Base-by-base conservation (phyloP, 64 coral and sea anemone genomes). In the Orbicella faveolata region DNA sequence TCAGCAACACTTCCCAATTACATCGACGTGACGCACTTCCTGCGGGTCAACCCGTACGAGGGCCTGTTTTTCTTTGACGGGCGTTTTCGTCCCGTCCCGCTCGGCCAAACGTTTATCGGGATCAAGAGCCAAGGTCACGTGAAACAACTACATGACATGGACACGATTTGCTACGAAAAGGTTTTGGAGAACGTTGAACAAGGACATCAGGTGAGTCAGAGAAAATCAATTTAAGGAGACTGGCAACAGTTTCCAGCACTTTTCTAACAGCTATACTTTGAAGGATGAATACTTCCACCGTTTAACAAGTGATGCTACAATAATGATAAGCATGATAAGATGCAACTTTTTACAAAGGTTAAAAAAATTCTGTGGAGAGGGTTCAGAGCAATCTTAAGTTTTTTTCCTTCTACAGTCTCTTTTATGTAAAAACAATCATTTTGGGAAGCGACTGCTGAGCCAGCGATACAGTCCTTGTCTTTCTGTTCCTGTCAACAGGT, bases 1-100 rank as follows among this genome's bases (percentile, higher is more conserved):
- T 99, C 96, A 13, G 96, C 96, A n/a, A 99, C 96, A 44, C 85
- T 99, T 36, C 96, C 96, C 2, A 99, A 99, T 81, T 99, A 95
- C 68, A 75, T 93, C 12, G 96, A 99, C 75, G 96, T 99, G 34
- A 94, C 96, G 4, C 51, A 82, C 52, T 99, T 99, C 21, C 75
- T 99, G 34, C 72, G 94, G 6, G 96, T 99, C 21, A 95, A 88
- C 66, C 94, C 91, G 1, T 86, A 91, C 59, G 83, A 95, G 35
- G 96, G 96, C 6, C 88, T 99, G 62, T 99, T 99, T 72, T 94
- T 95, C 87, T 99, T 99, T 80, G 96, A 99, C 64, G 90, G 90
- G 33, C 90, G 96, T 20, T 96, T 96, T n/a, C 94, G 97, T 39
- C 97, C 89, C 4, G 94, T 99, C 6, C 97, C 91, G 19, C 91